Evolutionary conservation across 2,113 vertebrate species (phyloP), one percentile per base, ranked within the genome.

Genomic region (Callocephalon fimbriatum): DNA sequence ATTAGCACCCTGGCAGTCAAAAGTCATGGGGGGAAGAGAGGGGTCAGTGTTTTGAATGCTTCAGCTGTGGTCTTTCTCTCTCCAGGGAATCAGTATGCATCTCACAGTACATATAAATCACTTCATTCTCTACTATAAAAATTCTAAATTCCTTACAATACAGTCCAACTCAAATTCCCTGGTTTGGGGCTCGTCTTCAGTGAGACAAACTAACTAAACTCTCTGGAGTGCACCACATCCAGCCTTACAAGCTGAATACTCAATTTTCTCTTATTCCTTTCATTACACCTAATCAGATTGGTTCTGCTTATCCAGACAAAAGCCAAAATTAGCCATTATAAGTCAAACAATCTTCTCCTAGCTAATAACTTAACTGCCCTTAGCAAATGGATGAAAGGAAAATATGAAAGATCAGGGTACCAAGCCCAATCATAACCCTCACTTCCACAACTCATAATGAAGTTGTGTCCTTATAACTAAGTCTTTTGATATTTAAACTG

Each of bases 401-500:
- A 83, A 70, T 45, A 77, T 1, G 56, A 62, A 79, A 91, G 44
- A 72, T 10, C 17, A 71, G 31, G 44, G 38, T 85, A 76, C 16
- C 19, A 32, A 62, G 56, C 19, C 29, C 32, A 66, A 26, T 51
- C 58, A 54, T 8, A 2, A 25, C 8, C 5, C 25, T 61, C 25
- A 58, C 25, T 76, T 92, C 22, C 31, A 73, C 38, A 70, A 51
- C 22, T 83, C 27, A 12, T 17, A 63, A 66, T n/a, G 22, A 92
- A 88, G 18, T 47, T 87, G 7, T 42, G 26, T 31, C 44, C 50
- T 91, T 56, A 29, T 8, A 90, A 65, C 71, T 74, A 73, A 66
- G 23, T 70, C 44, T 48, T 87, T 72, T 50, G 16, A 74, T 78
- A 90, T 84, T 90, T 86, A 86, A 79, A 86, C 25, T 21, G 9